Conservation (phyloP, 2,888 invertebrate species). For the Mythimna vitellina region DNA sequence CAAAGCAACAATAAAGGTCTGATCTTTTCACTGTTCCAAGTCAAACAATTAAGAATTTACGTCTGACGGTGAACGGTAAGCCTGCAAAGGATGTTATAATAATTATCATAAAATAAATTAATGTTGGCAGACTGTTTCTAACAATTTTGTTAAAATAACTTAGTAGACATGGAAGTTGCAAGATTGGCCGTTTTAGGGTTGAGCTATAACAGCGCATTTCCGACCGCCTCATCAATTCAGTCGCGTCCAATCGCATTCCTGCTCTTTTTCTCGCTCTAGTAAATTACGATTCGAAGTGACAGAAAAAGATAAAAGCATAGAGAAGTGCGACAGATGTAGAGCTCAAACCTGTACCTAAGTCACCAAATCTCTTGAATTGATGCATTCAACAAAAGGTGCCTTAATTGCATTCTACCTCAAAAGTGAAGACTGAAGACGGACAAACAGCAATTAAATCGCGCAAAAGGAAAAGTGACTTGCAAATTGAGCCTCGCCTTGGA, state of each 20-base stretch:
- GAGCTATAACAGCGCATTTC: too few species aligned
- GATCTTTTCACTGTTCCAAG: constrained; percentile 32
- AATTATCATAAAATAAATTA: constrained; percentile 9
- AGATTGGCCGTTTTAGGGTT: constrained; percentile 2
- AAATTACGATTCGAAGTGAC: too few species aligned
- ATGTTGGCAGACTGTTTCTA: not conserved
- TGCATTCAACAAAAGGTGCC: constrained; percentile 37
- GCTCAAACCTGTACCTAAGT: too few species aligned
- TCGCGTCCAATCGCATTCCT: too few species aligned
- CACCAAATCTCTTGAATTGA: constrained; percentile 8
- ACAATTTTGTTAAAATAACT: not conserved
- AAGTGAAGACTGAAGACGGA: constrained; percentile 36
- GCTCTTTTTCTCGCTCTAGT: too few species aligned
- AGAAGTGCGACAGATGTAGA: too few species aligned
- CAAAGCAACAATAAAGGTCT: constrained; percentile 45
- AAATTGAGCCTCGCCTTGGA: constrained; percentile 64
- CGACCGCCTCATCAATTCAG: too few species aligned
- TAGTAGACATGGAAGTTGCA: not conserved
- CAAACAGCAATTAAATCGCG: constrained; percentile 58
- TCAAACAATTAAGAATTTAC: constrained; percentile 45
- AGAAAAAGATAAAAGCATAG: too few species aligned
- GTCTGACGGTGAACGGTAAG: constrained; percentile 1
- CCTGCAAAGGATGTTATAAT: constrained; percentile 1
- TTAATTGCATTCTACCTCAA: constrained; percentile 40
- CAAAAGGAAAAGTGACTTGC: constrained; percentile 62